phyloP scores from a whole-genome alignment of 2,113 vertebrate genomes.

The Capreolus pygargus region DNA sequence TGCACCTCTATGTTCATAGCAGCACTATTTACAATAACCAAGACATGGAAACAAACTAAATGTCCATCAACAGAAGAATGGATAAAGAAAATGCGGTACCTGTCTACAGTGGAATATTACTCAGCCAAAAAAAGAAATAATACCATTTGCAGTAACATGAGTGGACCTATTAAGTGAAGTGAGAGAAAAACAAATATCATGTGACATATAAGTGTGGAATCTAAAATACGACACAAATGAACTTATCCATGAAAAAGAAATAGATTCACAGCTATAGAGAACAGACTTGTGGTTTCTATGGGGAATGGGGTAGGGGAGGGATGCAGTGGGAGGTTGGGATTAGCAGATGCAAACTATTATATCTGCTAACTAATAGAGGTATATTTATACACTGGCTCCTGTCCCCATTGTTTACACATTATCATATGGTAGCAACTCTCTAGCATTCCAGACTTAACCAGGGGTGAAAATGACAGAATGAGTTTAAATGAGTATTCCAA shows the following conservation, averaged over 20 bases:
- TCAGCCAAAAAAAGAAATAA: background rate
- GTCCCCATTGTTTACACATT: background rate
- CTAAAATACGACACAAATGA: background rate
- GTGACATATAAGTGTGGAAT: background rate
- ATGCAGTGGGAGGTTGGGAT: background rate
- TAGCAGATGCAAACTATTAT: background rate
- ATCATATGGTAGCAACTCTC: background rate
- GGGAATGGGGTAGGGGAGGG: background rate
- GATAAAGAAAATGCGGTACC: background rate
- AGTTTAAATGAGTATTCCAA: background rate
- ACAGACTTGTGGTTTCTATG: background rate
- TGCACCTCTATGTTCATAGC: background rate
- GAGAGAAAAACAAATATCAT: background rate
- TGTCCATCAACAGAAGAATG: background rate
- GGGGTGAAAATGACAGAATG: background rate
- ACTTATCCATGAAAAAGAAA: background rate
- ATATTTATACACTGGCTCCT: background rate
- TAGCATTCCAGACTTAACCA: background rate
- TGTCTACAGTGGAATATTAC: background rate
- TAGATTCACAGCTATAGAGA: background rate
- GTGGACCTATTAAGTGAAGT: background rate
- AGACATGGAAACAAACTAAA: background rate
- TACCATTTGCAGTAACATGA: background rate
- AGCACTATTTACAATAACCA: background rate
- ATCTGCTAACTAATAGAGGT: background rate